Conservation (phyloP, 2,888 invertebrate species). For the Hemaris fuciformis region DNA sequence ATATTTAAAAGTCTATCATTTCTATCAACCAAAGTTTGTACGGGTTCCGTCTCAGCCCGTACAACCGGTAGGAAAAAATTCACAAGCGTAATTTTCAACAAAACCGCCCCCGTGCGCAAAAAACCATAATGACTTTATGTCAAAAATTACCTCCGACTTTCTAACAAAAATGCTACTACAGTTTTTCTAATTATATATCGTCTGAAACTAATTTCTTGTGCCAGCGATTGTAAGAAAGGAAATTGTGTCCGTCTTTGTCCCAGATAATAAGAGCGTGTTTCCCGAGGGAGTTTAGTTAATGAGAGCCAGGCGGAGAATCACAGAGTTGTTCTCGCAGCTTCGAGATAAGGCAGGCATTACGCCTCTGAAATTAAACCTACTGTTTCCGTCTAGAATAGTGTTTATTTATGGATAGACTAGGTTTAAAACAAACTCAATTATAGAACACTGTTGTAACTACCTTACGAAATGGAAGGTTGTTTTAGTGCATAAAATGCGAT, state of each 20-base stretch:
- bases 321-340: not conserved
- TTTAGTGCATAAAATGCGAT: no score
- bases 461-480: no score
- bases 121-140: not conserved
- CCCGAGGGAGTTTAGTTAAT: constrained; percentile 9
- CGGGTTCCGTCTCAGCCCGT: no score
- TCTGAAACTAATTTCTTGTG: not conserved
- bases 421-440: not conserved
- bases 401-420: not conserved
- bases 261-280: constrained; percentile 5
- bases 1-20: no score
- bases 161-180: not conserved
- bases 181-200: not conserved
- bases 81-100: not conserved
- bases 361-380: not conserved
- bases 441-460: not conserved
- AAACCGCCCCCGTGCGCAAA: not conserved
- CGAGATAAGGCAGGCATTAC: not conserved
- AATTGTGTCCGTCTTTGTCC: constrained; percentile 8
- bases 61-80: no score
- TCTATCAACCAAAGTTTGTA: no score
- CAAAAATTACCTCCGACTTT: not conserved
- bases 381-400: not conserved
- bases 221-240: not conserved
- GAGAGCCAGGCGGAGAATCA: constrained; percentile 4